Evolutionary conservation across 1,140 invertebrate genomes (phyloP), one percentile per base, ranked within the genome.

Genomic region (Whitmania pigra): DNA sequence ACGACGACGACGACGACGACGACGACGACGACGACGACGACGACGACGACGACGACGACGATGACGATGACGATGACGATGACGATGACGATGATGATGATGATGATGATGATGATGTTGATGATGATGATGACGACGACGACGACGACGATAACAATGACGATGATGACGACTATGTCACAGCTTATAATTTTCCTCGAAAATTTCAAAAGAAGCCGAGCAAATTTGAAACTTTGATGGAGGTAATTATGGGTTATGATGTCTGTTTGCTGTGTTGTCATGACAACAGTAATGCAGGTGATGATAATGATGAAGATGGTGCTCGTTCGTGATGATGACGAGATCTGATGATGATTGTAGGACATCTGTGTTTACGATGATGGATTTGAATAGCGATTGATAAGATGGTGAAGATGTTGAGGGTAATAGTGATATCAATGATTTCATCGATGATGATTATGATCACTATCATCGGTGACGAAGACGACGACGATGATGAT

Each of bases 41-140:
- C n/a, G n/a, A n/a, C n/a, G n/a, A n/a, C n/a, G n/a, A n/a, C n/a
- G n/a, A n/a, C n/a, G n/a, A n/a, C n/a, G n/a, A n/a, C n/a, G n/a
- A n/a, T n/a, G n/a, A 60, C 9, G 27, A 22, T 17, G 27, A 17
- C 17, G 27, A 60, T 27, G 55, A 60, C 17, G 5, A 60, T 27
- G 55, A 60, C 9, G 17, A 17, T 60, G 55, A 60, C 9, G 55
- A 60, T 27, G 55, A 60, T 27, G 55, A 60, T 27, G 55, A 60
- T 17, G 55, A 60, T 60, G 55, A 60, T 60, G 5, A 17, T 17
- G 55, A 22, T 60, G 4, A 17, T 68, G n/a, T n/a, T 22, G 20
- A 22, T 36, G 67, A 68, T 68, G 67, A 68, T 68, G 67, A 69
- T 31, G 67, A 69, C 43, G 67, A 69, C 2, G 67, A 69, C 31